Evolutionary conservation across 2,797 vertebrate genomes (phyloP).

Genomic region (Sitta carolinensis): DNA sequence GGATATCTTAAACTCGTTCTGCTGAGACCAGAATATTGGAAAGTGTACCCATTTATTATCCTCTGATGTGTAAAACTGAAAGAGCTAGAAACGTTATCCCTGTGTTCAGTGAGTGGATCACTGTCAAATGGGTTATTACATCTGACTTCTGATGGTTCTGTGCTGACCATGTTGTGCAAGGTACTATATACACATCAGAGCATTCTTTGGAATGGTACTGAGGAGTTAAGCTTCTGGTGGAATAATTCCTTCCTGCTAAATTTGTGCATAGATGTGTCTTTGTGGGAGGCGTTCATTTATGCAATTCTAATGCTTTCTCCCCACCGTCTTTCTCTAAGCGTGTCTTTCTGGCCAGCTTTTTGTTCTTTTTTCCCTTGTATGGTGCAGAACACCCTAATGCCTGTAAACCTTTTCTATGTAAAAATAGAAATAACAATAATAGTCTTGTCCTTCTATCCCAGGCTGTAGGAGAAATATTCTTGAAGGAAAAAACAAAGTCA

Average conservation of each 20-base stretch:
- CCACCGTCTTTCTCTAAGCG: not conserved
- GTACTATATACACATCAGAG: not conserved
- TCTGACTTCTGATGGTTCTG: not conserved
- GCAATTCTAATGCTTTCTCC: not conserved
- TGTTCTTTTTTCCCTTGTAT: slow-evolving; percentile 44
- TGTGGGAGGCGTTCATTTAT: not conserved
- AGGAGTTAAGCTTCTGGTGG: slow-evolving; percentile 17
- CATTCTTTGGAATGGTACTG: not conserved
- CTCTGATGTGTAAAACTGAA: not conserved
- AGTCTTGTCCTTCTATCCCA: not conserved
- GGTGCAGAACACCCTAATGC: slow-evolving; percentile 33
- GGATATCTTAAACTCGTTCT: not conserved
- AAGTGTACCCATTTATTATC: not conserved
- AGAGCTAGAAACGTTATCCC: not conserved
- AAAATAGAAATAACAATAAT: slow-evolving; percentile 60
- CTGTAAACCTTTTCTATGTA: slow-evolving; percentile 43
- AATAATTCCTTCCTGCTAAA: not conserved
- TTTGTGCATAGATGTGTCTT: not conserved
- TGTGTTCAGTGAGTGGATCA: rapidly evolving
- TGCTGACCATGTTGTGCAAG: not conserved
- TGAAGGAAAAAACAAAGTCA: not conserved
- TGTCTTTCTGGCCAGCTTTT: slow-evolving; percentile 10
- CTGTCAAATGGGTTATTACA: not conserved
- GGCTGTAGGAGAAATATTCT: not conserved
- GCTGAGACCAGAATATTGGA: not conserved